Conservation (phyloP, 2,888 invertebrate genomes). For the Athripsodes cinereus region DNA sequence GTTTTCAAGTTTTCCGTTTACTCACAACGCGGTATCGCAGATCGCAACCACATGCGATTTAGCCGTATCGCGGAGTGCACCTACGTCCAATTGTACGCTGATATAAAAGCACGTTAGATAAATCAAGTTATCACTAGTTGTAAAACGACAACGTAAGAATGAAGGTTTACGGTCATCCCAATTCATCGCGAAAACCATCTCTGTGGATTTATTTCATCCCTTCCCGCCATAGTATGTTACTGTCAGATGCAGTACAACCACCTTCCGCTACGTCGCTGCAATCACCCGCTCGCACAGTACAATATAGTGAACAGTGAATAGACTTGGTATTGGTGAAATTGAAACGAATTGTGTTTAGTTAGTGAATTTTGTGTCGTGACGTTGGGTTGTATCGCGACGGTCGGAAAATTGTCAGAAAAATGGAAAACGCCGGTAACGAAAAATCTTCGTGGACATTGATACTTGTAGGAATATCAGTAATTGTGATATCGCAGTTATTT, state of each 20-base stretch:
- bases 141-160: slow-evolving; percentile 11
- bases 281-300: slow-evolving; percentile 9
- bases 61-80: not conserved
- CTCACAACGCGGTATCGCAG: not conserved
- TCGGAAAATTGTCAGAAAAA: slow-evolving; percentile 6
- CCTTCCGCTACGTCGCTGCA: slow-evolving; percentile 16
- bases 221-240: slow-evolving; percentile 15
- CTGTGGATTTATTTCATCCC: slow-evolving; percentile 10
- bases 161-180: slow-evolving; percentile 13
- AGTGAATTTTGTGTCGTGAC: not conserved
- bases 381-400: not conserved
- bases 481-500: slow-evolving; percentile 15
- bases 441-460: slow-evolving; percentile 16
- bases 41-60: not conserved
- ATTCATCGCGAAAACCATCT: slow-evolving; percentile 1
- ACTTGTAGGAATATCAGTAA: slow-evolving; percentile 14
- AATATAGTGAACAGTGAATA: not conserved
- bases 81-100: not conserved
- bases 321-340: not conserved
- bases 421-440: slow-evolving; percentile 21
- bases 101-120: not conserved
- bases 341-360: not conserved
- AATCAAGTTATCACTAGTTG: slow-evolving; percentile 7
- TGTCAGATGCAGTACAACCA: slow-evolving; percentile 4
- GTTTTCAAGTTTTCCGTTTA: not conserved